A percentile compares a stretch with the other conserved stretches of the same genome.
phyloP scores from a whole-genome alignment of 2,113 vertebrate species.

The Bufo gargarizans region DNA sequence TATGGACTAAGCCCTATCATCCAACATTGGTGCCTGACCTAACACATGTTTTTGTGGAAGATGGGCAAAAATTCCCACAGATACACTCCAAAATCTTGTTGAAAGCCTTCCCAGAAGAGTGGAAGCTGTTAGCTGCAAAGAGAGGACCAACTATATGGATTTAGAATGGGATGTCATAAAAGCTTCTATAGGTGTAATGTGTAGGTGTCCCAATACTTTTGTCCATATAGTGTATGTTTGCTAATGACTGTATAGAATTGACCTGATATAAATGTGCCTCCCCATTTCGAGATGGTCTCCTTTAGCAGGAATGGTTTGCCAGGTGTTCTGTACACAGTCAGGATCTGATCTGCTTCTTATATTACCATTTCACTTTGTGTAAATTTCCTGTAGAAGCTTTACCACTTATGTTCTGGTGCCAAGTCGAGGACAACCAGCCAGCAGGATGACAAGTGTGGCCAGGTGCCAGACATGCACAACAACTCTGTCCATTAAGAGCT shows the following conservation, averaged over 20 bases:
- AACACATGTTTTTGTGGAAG: no score
- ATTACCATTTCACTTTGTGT: background rate
- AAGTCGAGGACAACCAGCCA: background rate
- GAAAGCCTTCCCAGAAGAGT: no score
- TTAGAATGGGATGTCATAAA: no score
- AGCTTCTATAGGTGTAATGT: no score
- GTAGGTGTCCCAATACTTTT: no score
- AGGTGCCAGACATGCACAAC: background rate
- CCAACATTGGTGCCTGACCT: no score
- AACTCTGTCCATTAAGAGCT: no score
- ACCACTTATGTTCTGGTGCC: background rate
- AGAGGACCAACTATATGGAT: no score
- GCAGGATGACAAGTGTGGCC: background rate
- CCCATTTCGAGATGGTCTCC: background rate
- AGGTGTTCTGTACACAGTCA: background rate
- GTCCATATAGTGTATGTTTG: background rate
- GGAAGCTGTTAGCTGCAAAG: no score
- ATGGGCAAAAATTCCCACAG: no score
- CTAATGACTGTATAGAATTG: background rate
- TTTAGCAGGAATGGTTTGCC: background rate
- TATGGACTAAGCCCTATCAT: no score
- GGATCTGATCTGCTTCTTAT: background rate
- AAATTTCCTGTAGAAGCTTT: background rate
- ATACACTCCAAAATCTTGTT: no score
- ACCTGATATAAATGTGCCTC: background rate